Base-by-base conservation (phyloP, 2,797 vertebrate species). In the Enteromius argenteus region DNA sequence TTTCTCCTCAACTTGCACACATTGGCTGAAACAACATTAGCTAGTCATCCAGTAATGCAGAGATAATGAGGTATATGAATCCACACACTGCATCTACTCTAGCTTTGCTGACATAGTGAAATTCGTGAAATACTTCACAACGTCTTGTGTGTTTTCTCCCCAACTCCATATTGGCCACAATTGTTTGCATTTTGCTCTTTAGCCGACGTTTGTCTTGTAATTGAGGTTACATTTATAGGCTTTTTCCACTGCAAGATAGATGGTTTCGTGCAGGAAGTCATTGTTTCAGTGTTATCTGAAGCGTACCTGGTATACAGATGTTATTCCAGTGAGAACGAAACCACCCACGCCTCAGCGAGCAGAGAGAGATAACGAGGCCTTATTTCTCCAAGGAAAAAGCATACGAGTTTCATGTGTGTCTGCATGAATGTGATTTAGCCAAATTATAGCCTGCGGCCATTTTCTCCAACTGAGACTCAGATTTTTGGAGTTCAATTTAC, bases 391-490 rank as follows among this genome's bases (percentile, higher is more conserved):
- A 56, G 75, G 62, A 73, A 30, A 80, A 66, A 39, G 56, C 53
- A 71, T 17, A 60, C 6, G 14, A 75, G 79, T 19, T 21, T 51
- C 39, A 27, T 68, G 49, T 75, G 79, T 69, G 58, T 79, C 46
- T 64, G 44, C 35, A 67, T 10, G 60, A 53, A 68, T 67, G 49
- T 37, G 30, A 77, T 46, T 78, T 62, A 60, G n/a, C 46, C 39
- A 75, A 86, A 79, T 81, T 71, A 75, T 82, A 35, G 53, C 79
- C 81, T 75, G 6, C 27, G 5, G 39, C 58, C 21, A 49, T 81
- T 78, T 72, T 32, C 11, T 71, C 5, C 30, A 27, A 46, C 10
- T 44, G 23, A 72, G 53, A 46, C n/a, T 81, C 15, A 2, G 23
- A 32, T 60, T 32, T 32, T 72, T 58, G 23, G 23, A 71, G 67